These are phyloP conservation scores for Ammodramus savannarum DNA, from an alignment of 2,113 vertebrate species.

Conservation along the genomic window DNA sequence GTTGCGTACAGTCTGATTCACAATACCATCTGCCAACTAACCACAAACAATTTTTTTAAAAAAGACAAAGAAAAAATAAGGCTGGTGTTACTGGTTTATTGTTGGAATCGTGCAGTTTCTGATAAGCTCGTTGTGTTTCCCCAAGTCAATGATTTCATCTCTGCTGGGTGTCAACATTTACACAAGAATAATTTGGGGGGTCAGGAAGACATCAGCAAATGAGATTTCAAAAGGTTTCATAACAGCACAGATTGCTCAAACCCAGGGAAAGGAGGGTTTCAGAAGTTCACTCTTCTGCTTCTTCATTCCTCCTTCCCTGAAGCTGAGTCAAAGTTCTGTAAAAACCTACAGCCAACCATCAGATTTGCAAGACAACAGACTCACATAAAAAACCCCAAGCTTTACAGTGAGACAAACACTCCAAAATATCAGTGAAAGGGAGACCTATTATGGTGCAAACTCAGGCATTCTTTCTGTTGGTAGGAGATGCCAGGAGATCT, in stretches of 20 bases:
- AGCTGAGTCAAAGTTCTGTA: slow-evolving; percentile 62
- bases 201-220: slow-evolving; percentile 55
- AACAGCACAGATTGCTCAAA: slow-evolving; percentile 57
- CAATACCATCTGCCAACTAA: not conserved
- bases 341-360: not conserved
- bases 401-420: not conserved
- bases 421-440: not conserved
- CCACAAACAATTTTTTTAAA: not conserved
- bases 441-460: not conserved
- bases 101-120: not conserved
- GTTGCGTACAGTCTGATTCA: not conserved
- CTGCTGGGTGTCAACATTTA: slow-evolving; percentile 58
- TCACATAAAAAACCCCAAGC: not conserved
- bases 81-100: not conserved
- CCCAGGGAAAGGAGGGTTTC: slow-evolving; percentile 51
- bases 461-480: not conserved
- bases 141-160: slow-evolving; percentile 49
- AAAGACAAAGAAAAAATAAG: not conserved
- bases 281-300: slow-evolving; percentile 63
- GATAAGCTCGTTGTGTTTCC: slow-evolving; percentile 25
- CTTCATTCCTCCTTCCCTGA: slow-evolving; percentile 57
- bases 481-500: not conserved
- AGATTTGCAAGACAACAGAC: not conserved
- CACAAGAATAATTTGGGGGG: slow-evolving; percentile 63
- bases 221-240: slow-evolving; percentile 63